phyloP scores from a whole-genome alignment of 2,888 invertebrate genomes.

The Apocheima hispidaria region DNA sequence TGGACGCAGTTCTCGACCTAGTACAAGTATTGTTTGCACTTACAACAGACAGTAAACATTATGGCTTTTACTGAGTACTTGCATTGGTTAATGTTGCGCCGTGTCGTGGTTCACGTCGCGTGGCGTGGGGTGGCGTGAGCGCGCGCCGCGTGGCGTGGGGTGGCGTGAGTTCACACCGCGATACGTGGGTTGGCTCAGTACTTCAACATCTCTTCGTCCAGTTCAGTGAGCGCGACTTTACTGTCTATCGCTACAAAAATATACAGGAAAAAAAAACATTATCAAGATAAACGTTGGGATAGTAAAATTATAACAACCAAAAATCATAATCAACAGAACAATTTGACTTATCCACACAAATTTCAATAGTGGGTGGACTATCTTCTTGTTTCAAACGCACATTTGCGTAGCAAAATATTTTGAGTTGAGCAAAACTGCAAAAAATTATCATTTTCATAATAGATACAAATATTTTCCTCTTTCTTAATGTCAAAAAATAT shows the following conservation, averaged over 20 bases:
- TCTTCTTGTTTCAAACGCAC: too few relatives aligned
- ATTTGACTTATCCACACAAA: too few relatives aligned
- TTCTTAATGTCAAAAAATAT: too few relatives aligned
- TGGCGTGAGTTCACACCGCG: neutral
- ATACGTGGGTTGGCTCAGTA: conserved; percentile 59
- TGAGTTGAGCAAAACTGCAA: too few relatives aligned
- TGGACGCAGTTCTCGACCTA: neutral
- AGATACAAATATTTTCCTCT: too few relatives aligned
- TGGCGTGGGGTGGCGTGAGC: too few relatives aligned
- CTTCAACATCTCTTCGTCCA: conserved; percentile 76
- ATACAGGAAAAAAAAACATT: too few relatives aligned
- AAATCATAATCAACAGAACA: neutral
- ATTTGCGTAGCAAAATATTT: too few relatives aligned
- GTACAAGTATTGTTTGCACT: conserved; percentile 1
- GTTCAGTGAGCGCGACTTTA: conserved; percentile 78
- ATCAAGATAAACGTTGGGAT: too few relatives aligned
- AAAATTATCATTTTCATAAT: too few relatives aligned
- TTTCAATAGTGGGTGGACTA: too few relatives aligned
- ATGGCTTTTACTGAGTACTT: neutral
- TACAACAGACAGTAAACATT: neutral
- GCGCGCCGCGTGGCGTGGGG: too few relatives aligned
- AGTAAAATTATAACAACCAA: neutral
- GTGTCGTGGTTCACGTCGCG: neutral
- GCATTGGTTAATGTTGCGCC: conserved; percentile 1
- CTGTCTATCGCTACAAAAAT: conserved; percentile 79